Conservation (phyloP, 2,113 vertebrate genomes). For the Andinoacara biseriatus region DNA sequence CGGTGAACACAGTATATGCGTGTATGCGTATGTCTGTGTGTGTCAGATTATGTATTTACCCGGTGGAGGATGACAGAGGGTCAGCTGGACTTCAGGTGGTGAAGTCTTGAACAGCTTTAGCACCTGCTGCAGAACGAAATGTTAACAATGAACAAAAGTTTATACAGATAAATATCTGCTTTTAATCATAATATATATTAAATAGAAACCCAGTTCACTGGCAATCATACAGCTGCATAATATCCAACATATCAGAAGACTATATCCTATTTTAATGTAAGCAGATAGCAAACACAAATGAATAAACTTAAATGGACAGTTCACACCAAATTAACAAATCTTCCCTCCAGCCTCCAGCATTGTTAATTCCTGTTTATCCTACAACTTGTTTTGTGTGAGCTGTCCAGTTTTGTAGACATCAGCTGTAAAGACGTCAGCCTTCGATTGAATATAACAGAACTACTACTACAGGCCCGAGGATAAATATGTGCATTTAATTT, state of each 20-base stretch:
- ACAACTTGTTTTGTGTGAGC: not conserved
- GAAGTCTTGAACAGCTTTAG: conserved; percentile 84
- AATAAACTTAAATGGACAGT: not conserved
- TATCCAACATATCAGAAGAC: not conserved
- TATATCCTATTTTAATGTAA: not conserved
- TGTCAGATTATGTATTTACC: conserved; percentile 54
- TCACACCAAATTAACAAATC: not conserved
- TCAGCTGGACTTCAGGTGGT: conserved; percentile 82
- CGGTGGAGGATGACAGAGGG: conserved; percentile 83
- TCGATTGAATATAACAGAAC: not conserved
- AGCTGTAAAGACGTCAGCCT: not conserved
- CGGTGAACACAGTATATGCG: no score
- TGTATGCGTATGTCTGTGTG: not conserved
- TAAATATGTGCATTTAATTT: not conserved
- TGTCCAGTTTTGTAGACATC: not conserved
- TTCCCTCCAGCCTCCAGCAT: not conserved
- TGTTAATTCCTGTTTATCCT: not conserved
- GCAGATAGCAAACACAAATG: not conserved
- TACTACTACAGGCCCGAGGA: not conserved
- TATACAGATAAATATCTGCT: not conserved
- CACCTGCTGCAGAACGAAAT: conserved; percentile 79
- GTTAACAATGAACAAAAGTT: not conserved
- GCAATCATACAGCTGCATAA: not conserved
- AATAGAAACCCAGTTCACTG: not conserved
- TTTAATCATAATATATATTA: not conserved